Percentiles rank a stretch among this genome's conserved stretches.
phyloP scores from a whole-genome alignment of 1,140 invertebrate species.

The Drosophila rufa region DNA sequence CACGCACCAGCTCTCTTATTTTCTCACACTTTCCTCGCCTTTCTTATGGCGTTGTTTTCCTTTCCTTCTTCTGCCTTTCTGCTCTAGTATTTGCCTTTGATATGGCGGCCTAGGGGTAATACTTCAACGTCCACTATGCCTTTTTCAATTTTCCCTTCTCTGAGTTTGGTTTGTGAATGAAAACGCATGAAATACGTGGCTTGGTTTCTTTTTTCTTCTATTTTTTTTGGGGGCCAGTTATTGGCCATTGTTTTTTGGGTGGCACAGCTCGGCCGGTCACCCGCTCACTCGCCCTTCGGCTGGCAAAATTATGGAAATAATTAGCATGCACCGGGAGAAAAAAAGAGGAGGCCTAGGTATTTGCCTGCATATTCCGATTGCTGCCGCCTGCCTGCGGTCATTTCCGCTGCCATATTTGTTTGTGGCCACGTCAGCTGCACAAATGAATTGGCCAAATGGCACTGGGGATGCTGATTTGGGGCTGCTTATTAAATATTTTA shows the following conservation, averaged over 20 bases:
- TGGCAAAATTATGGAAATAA: slow-evolving; percentile 51
- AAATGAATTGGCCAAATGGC: slow-evolving; percentile 41
- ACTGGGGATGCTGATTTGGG: slow-evolving; percentile 34
- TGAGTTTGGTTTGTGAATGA: slow-evolving; percentile 51
- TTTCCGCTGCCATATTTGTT: slow-evolving; percentile 51
- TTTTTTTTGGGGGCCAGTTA: slow-evolving; percentile 11
- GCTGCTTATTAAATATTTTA: slow-evolving; percentile 61
- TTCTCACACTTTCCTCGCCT: slow-evolving; percentile 11
- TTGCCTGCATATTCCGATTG: slow-evolving; percentile 23
- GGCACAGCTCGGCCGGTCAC: background rate
- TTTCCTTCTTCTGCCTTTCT: background rate
- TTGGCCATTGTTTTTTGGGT: slow-evolving; percentile 16
- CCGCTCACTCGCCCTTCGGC: background rate
- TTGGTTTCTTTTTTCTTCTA: slow-evolving; percentile 15
- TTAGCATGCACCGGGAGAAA: slow-evolving; percentile 48
- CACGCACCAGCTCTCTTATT: slow-evolving; percentile 47
- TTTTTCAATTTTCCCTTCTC: slow-evolving; percentile 45
- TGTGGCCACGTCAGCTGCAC: slow-evolving; percentile 50
- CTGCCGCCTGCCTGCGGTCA: slow-evolving; percentile 27
- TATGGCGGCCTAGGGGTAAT: slow-evolving; percentile 56
- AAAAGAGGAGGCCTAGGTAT: background rate
- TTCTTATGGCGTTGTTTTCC: slow-evolving; percentile 24
- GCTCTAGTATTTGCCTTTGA: slow-evolving; percentile 60
- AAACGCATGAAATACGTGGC: slow-evolving; percentile 45
- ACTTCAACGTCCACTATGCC: slow-evolving; percentile 43